A percentile compares a stretch with the other conserved stretches of the same genome.
These are phyloP conservation scores for Cololabis saira DNA, from an alignment of 2,113 vertebrate species.

Conservation along the genomic window DNA sequence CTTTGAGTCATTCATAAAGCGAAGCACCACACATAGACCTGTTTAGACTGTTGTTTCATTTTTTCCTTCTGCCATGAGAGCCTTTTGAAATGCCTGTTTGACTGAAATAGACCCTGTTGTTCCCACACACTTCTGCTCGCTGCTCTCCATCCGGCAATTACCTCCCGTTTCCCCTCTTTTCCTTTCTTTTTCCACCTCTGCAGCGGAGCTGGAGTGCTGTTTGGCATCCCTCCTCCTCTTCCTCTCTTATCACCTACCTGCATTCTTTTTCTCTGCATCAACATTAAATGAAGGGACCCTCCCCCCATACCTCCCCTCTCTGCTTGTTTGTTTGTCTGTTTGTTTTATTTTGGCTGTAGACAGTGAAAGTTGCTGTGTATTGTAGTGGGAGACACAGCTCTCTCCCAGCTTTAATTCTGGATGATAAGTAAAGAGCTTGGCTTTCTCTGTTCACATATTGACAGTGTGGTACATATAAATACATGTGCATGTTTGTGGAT, in stretches of 20 bases:
- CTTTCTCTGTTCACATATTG: slow-evolving; percentile 60
- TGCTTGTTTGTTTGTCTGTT: slow-evolving; percentile 55
- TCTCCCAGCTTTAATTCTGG: slow-evolving; percentile 59
- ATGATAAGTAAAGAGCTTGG: slow-evolving; percentile 45
- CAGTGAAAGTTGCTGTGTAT: slow-evolving; percentile 66
- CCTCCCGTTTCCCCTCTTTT: slow-evolving; percentile 4
- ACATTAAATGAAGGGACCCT: slow-evolving; percentile 71
- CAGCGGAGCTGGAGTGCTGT: slow-evolving; percentile 55
- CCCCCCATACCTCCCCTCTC: slow-evolving; percentile 25
- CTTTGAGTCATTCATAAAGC: slow-evolving; percentile 69
- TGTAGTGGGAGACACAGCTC: slow-evolving; percentile 46
- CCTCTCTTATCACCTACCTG: slow-evolving; percentile 76
- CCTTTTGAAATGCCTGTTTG: slow-evolving; percentile 72
- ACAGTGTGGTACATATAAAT: slow-evolving; percentile 34
- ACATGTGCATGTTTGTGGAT: slow-evolving; percentile 8
- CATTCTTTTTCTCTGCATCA: slow-evolving; percentile 72
- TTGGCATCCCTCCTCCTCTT: slow-evolving; percentile 71
- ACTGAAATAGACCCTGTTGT: slow-evolving; percentile 79
- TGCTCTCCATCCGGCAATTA: slow-evolving; percentile 64
- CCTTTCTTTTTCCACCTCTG: slow-evolving; percentile 44
- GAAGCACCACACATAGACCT: slow-evolving; percentile 59
- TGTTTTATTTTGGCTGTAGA: slow-evolving; percentile 67
- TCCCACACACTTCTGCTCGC: slow-evolving; percentile 62
- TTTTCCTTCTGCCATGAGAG: slow-evolving; percentile 69
- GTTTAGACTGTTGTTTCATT: slow-evolving; percentile 70